Evolutionary conservation across 2,888 invertebrate genomes (phyloP).

Genomic region (Koerneria pararmatus): DNA sequence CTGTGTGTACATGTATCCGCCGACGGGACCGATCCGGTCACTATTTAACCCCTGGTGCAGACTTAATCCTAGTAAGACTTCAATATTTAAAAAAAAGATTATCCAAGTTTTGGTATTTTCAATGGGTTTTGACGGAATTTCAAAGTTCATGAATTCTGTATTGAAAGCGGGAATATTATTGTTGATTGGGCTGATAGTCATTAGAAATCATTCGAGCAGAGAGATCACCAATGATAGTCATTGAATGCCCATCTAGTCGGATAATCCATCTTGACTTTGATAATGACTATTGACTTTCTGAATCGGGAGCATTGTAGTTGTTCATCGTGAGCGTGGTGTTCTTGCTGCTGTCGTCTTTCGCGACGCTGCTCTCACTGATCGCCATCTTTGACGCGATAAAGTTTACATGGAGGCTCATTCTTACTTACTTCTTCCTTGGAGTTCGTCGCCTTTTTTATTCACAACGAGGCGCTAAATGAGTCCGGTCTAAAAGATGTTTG

Average conservation of each 20-base stretch:
- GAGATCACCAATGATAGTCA: not conserved
- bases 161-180: not conserved
- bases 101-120: not conserved
- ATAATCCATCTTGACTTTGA: not conserved
- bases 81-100: not conserved
- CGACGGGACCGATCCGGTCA: too few relatives aligned
- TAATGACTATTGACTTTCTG: not conserved
- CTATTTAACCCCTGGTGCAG: too few relatives aligned
- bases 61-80: too few relatives aligned
- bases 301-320: constrained; percentile 26
- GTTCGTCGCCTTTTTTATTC: constrained; percentile 26
- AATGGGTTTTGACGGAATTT: not conserved
- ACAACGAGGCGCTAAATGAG: not conserved
- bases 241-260: not conserved
- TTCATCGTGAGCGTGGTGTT: constrained; percentile 33
- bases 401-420: constrained; percentile 31
- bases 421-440: constrained; percentile 33
- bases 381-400: constrained; percentile 40
- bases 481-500: constrained; percentile 20
- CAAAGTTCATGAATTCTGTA: not conserved
- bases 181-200: not conserved
- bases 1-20: too few relatives aligned
- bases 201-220: not conserved
- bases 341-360: constrained; percentile 30
- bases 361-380: constrained; percentile 34